These are phyloP conservation scores for Nesogale talazaci DNA, from an alignment of 2,113 vertebrate genomes.

Conservation along the genomic window DNA sequence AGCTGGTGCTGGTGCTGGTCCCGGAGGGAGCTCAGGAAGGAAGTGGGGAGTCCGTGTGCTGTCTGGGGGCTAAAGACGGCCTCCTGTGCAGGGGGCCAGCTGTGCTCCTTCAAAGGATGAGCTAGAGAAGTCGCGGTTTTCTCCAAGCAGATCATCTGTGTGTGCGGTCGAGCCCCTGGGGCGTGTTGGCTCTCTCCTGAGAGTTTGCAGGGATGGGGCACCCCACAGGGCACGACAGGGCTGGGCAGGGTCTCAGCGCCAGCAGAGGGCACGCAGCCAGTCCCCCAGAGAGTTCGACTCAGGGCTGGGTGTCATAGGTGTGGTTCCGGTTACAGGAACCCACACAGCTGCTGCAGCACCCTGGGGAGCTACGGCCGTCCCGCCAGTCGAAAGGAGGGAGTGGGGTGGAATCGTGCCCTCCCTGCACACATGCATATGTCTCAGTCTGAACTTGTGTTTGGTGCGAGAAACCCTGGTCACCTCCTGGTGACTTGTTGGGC, in stretches of 20 bases:
- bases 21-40: neutral
- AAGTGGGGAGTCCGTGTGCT: neutral
- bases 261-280: neutral
- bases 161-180: neutral
- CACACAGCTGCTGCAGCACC: accelerated
- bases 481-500: too few relatives aligned
- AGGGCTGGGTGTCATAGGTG: neutral
- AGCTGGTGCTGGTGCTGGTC: too few relatives aligned
- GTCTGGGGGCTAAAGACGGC: neutral
- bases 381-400: neutral
- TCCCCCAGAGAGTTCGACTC: neutral
- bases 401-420: neutral
- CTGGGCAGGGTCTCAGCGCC: neutral
- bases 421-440: neutral
- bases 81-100: conserved; percentile 42
- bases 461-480: too few relatives aligned
- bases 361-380: too few relatives aligned
- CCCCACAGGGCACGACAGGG: accelerated
- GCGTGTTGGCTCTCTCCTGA: neutral
- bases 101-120: conserved; percentile 4
- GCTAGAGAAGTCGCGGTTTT: neutral
- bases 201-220: neutral
- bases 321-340: neutral
- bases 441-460: neutral
- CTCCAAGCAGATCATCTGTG: neutral